Base-by-base conservation (phyloP, 2,888 invertebrate species). In the Plagiodera versicolora region DNA sequence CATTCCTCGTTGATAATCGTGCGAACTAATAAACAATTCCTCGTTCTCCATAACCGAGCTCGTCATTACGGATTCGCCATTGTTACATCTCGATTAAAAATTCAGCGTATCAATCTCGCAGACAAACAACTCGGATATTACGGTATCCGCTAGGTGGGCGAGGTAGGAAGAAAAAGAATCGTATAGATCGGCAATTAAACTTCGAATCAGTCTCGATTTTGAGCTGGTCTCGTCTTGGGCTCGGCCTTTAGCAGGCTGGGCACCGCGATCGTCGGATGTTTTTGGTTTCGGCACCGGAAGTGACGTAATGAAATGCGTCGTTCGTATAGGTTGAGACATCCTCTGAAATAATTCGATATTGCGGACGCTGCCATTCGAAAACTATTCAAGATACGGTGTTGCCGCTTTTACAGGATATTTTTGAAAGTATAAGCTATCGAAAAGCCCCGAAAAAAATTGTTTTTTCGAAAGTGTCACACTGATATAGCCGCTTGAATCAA, bases 21-120 rank as follows among this genome's bases (percentile, higher is more conserved):
- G n/a, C n/a, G n/a, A n/a, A n/a, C n/a, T n/a, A n/a, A n/a, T 49
- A 54, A 52, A 53, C 49, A 32, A 54, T 54, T 53, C 54, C 32
- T 17, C 54, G 45, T 48, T 47, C 54, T 45, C 53, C 32, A 56
- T 48, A 46, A 46, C 46, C 49, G 44, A 19, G 48, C 56, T 51
- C 58, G 56, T 51, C 60, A 60, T 66, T 61, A 66, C 58, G 58
- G 57, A 67, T 65, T 56, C 59, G 53, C 61, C 56, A 67, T 67
- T 67, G 67, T 67, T 65, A 52, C 48, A 48, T 60, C 63, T 56
- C 60, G 59, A 63, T 63, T 60, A 57, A 58, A 53, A 59, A 61
- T 59, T 62, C 55, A 58, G 47, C 44, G 54, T 56, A 39, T 14
- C 8, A 39, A 39, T 39, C 39, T 39, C n/a, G n/a, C n/a, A 56